A percentile compares a stretch with the other conserved stretches of the same genome.
Conservation (phyloP, 2,113 vertebrate species). For the Haemorhous mexicanus region DNA sequence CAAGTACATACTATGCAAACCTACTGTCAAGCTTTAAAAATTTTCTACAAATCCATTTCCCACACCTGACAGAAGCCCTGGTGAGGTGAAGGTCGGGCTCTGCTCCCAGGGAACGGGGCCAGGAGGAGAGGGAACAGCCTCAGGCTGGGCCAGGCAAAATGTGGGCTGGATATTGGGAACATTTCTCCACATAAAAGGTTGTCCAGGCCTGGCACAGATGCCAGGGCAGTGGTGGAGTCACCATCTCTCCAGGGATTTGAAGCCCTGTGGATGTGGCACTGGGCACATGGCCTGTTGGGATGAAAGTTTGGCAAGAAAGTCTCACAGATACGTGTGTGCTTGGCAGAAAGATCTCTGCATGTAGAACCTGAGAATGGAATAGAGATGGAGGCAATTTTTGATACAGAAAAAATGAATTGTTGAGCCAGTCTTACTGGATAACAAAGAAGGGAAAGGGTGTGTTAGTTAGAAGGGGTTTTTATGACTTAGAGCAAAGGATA, state of each 20-base stretch:
- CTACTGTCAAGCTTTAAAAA: background rate
- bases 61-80: background rate
- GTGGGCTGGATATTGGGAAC: background rate
- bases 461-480: no score
- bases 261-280: background rate
- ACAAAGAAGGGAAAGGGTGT: no score
- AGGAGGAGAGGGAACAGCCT: background rate
- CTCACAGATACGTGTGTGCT: no score
- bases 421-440: no score
- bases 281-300: background rate
- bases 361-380: no score
- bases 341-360: no score
- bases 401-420: no score
- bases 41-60: background rate
- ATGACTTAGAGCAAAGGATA: no score
- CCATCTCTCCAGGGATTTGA: background rate
- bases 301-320: no score
- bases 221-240: background rate
- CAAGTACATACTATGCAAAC: background rate
- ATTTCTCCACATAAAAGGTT: background rate
- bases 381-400: no score
- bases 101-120: background rate
- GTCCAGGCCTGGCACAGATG: background rate
- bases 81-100: rapidly evolving
- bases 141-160: background rate